Evolutionary conservation across 2,113 vertebrate species (phyloP).

Genomic region (Cranoglanis bouderius): DNA sequence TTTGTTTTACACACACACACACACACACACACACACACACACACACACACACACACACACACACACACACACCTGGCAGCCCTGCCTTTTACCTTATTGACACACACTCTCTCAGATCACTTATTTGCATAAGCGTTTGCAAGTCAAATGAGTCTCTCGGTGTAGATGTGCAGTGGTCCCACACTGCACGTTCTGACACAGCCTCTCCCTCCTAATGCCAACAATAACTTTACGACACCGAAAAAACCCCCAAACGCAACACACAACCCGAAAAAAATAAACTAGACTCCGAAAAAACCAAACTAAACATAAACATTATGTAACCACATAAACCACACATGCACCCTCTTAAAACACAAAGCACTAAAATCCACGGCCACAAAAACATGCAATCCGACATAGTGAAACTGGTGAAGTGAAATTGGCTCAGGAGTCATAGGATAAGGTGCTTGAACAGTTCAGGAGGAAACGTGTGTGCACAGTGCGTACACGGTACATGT

Average conservation of each 20-base stretch:
- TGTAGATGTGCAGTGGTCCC: constrained; percentile 30
- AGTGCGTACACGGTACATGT: background rate
- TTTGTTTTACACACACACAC: constrained; percentile 25
- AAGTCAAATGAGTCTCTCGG: constrained; percentile 50
- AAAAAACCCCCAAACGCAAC: background rate
- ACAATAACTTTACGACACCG: background rate
- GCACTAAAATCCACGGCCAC: background rate
- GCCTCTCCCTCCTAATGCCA: background rate
- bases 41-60: constrained; percentile 21
- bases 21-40: background rate
- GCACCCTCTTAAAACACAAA: background rate
- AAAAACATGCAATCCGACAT: background rate
- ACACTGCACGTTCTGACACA: constrained; percentile 11
- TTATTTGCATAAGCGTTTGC: constrained; percentile 53
- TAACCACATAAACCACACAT: constrained; percentile 13
- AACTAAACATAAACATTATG: background rate
- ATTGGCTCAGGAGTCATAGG: background rate
- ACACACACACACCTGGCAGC: constrained; percentile 40
- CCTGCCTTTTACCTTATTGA: constrained; percentile 48
- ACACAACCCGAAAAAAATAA: constrained; percentile 16
- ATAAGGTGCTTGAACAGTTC: background rate
- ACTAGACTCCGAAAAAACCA: background rate
- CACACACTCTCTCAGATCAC: constrained; percentile 42
- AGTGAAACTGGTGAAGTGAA: background rate
- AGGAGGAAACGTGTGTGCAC: background rate